A percentile compares a stretch with the other conserved stretches of the same genome.
Conservation (phyloP, 2,888 invertebrate genomes). For the Meliscaeva auricollis region DNA sequence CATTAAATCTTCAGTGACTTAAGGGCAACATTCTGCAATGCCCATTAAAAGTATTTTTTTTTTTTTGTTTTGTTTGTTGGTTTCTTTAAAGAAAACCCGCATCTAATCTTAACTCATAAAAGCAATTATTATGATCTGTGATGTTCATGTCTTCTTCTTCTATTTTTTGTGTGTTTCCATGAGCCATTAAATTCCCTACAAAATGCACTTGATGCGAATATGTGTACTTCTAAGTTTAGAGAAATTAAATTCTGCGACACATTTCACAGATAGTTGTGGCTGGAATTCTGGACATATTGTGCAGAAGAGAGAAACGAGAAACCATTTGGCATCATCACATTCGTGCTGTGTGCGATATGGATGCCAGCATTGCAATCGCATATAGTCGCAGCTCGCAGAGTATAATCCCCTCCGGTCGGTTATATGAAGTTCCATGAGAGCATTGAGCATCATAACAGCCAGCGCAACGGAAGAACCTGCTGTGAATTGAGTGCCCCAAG, state of each 20-base stretch:
- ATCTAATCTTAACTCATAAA: slow-evolving; percentile 29
- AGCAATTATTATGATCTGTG: slow-evolving; percentile 54
- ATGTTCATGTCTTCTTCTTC: slow-evolving; percentile 23
- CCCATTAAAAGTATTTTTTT: background rate
- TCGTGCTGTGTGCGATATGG: slow-evolving; percentile 70
- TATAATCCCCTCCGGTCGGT: slow-evolving; percentile 22
- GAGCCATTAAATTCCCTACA: slow-evolving; percentile 34
- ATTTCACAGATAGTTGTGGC: slow-evolving; percentile 54
- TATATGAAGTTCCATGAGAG: slow-evolving; percentile 59
- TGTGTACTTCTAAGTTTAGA: background rate
- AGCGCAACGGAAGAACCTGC: slow-evolving; percentile 73
- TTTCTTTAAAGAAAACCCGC: slow-evolving; percentile 12
- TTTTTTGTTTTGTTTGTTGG: background rate
- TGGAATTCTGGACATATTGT: background rate
- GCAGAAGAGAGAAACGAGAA: slow-evolving; percentile 28
- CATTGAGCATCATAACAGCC: background rate
- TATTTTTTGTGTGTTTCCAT: slow-evolving; percentile 43
- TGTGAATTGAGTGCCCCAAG: slow-evolving; percentile 76
- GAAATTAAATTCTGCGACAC: slow-evolving; percentile 75
- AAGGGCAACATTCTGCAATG: background rate
- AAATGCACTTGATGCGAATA: slow-evolving; percentile 47
- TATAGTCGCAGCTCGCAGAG: background rate
- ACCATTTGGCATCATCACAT: slow-evolving; percentile 63
- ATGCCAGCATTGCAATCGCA: slow-evolving; percentile 45
- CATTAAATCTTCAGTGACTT: background rate